Conservation (phyloP, 2,888 invertebrate genomes). For the Halocaridina rubra region DNA sequence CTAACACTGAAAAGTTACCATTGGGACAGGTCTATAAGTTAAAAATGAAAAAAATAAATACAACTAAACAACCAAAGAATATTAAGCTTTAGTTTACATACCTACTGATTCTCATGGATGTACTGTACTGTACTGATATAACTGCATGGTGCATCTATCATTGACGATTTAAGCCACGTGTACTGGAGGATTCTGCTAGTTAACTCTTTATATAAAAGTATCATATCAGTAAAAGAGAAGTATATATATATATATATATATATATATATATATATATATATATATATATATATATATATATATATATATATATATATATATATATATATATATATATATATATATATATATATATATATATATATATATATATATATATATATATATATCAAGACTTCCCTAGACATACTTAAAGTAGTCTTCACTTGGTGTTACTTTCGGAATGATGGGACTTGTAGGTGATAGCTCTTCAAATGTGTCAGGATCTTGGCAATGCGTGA, state of each 20-base stretch:
- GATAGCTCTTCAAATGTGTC: not conserved
- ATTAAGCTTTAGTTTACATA: too few relatives aligned
- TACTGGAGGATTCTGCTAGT: too few relatives aligned
- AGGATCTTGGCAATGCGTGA: conserved; percentile 21
- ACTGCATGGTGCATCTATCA: too few relatives aligned
- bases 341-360: not conserved
- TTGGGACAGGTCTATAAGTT: too few relatives aligned
- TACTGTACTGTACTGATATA: too few relatives aligned
- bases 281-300: not conserved
- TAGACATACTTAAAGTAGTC: conserved; percentile 25
- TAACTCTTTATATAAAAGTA: too few relatives aligned
- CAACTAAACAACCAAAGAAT: too few relatives aligned
- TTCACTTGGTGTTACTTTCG: conserved; percentile 1
- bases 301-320: not conserved
- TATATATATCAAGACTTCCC: too few relatives aligned
- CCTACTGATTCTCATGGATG: too few relatives aligned
- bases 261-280: not conserved
- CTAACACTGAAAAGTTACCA: too few relatives aligned
- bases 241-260: not conserved
- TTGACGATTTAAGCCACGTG: too few relatives aligned
- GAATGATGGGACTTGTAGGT: not conserved
- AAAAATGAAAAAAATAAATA: too few relatives aligned
- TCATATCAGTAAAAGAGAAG: not conserved
- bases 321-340: not conserved
- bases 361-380: not conserved